Percentiles rank a stretch among this genome's conserved stretches.
Conservation (phyloP, 2,797 vertebrate genomes). For the Danio aesculapii region DNA sequence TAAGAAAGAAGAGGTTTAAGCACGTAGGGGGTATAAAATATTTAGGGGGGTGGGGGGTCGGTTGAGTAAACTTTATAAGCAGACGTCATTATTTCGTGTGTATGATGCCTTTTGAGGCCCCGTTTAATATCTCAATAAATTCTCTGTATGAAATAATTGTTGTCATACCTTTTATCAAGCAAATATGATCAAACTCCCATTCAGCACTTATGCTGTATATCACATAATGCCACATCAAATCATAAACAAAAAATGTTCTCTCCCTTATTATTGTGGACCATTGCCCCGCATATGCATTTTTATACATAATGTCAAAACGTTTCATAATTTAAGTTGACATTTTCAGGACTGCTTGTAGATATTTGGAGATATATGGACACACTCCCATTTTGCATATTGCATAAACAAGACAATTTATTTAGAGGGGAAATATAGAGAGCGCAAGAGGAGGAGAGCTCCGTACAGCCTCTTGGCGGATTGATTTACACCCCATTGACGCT, state of each 20-base stretch:
- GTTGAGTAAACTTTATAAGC: conserved; percentile 29
- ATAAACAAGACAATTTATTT: conserved; percentile 90
- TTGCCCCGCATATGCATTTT: conserved; percentile 59
- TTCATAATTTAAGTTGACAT: conserved; percentile 63
- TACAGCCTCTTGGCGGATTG: conserved; percentile 86
- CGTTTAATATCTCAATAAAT: conserved; percentile 13
- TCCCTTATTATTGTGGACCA: conserved; percentile 63
- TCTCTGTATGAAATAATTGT: conserved; percentile 1
- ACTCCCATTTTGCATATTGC: conserved; percentile 83
- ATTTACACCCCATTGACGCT: conserved; percentile 95
- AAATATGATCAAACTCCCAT: conserved; percentile 10
- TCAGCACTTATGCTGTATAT: background rate
- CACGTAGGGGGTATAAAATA: conserved; percentile 10
- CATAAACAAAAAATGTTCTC: conserved; percentile 38
- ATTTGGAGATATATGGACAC: conserved; percentile 61
- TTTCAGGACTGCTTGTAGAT: conserved; percentile 59
- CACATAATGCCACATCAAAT: conserved; percentile 33
- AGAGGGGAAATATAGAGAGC: conserved; percentile 79
- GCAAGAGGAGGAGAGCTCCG: conserved; percentile 79
- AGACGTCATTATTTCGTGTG: background rate
- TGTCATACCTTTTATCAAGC: conserved; percentile 7
- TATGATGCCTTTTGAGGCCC: background rate
- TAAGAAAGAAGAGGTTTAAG: conserved; percentile 36
- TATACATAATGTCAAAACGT: conserved; percentile 52
- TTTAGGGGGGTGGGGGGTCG: background rate